These are phyloP conservation scores for Montipora sp. DNA, from an alignment of 64 coral and sea anemone species.

Conservation along the genomic window DNA sequence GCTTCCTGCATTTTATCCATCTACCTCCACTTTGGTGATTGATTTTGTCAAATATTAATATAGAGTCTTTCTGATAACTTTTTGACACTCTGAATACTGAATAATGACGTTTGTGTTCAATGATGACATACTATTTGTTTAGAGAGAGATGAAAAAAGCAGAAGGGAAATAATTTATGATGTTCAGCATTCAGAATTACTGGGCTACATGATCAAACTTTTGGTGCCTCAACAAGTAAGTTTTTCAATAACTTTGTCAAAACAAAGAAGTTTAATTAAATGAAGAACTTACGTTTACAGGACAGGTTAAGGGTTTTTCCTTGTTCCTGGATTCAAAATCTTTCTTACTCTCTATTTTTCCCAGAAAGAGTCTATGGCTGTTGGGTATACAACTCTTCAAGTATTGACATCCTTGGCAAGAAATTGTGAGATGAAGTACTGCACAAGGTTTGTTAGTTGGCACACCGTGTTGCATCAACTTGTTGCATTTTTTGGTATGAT, in stretches of 20 bases:
- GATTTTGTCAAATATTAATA: too few relatives aligned
- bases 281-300: too few relatives aligned
- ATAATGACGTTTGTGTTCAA: too few relatives aligned
- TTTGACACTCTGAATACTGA: too few relatives aligned
- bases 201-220: conserved; percentile 46
- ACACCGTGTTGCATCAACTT: neutral
- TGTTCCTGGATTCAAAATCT: neutral
- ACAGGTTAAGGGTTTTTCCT: neutral
- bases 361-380: conserved; percentile 52
- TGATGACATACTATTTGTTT: neutral
- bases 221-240: conserved; percentile 49
- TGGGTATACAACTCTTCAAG: conserved; percentile 25
- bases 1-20: too few relatives aligned
- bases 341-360: neutral
- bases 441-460: conserved; percentile 17
- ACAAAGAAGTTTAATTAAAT: too few relatives aligned
- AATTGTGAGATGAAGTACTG: conserved; percentile 23
- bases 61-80: too few relatives aligned
- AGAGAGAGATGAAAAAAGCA: neutral
- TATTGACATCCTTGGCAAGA: conserved; percentile 51
- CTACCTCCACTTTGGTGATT: too few relatives aligned
- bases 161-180: neutral
- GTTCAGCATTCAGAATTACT: conserved; percentile 39
- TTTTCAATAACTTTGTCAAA: too few relatives aligned
- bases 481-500: too few relatives aligned